Conservation (phyloP, 2,888 invertebrate genomes). For the Lissocephala sabroskyi region DNA sequence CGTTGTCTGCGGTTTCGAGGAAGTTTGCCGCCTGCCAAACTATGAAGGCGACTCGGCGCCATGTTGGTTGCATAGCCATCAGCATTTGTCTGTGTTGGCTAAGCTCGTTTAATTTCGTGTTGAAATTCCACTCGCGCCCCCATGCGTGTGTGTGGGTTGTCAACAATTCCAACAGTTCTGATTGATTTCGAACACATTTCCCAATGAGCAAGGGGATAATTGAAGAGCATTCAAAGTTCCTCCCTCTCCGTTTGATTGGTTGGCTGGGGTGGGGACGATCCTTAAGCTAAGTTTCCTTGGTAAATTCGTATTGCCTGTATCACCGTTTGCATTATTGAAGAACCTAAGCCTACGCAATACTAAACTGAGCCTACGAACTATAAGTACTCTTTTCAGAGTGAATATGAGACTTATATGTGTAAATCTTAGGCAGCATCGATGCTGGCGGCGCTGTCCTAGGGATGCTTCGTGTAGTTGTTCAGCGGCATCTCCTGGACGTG, state of each 20-base stretch:
- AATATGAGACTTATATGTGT: too few relatives aligned
- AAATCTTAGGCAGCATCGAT: slow-evolving; percentile 41
- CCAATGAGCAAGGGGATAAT: too few relatives aligned
- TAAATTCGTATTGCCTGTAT: too few relatives aligned
- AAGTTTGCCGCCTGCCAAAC: slow-evolving; percentile 32
- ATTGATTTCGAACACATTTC: slow-evolving; percentile 37
- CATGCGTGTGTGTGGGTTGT: slow-evolving; percentile 54
- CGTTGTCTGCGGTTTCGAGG: slow-evolving; percentile 56
- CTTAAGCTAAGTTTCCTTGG: too few relatives aligned
- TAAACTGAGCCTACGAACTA: too few relatives aligned
- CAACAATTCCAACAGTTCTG: slow-evolving; percentile 47
- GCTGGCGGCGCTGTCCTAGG: slow-evolving; percentile 62
- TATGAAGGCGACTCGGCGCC: slow-evolving; percentile 4
- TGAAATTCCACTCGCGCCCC: too few relatives aligned
- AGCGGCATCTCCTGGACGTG: slow-evolving; percentile 69
- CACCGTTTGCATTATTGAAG: too few relatives aligned
- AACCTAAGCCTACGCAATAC: too few relatives aligned
- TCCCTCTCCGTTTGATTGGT: too few relatives aligned
- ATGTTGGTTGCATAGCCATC: slow-evolving; percentile 10
- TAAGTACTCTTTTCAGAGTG: neutral
- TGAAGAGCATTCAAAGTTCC: too few relatives aligned
- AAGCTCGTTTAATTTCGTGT: slow-evolving; percentile 38
- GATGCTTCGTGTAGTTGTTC: slow-evolving; percentile 71
- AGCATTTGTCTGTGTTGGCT: slow-evolving; percentile 27
- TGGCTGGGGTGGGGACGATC: too few relatives aligned